Evolutionary conservation across 2,113 vertebrate genomes (phyloP).

Genomic region (Rhynchomys soricoides): DNA sequence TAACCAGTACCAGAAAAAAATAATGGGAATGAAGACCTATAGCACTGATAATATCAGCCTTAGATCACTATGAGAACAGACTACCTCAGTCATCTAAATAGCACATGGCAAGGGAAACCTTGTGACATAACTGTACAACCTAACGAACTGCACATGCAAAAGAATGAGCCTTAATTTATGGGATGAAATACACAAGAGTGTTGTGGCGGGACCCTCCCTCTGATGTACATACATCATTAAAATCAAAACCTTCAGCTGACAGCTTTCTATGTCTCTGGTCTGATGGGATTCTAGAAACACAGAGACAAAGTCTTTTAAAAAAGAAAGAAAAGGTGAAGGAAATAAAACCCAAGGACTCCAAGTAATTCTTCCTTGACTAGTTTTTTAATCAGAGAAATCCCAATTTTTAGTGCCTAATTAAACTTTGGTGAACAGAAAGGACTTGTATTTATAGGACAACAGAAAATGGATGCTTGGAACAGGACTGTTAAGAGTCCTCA

Average conservation of each 20-base stretch:
- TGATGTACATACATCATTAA: neutral
- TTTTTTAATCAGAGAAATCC: neutral
- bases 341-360: neutral
- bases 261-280: neutral
- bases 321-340: neutral
- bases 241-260: neutral
- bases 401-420: neutral
- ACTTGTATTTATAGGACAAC: neutral
- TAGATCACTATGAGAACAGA: neutral
- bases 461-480: neutral
- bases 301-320: neutral
- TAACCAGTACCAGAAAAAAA: neutral
- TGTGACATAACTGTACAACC: neutral
- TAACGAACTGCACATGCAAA: conserved; percentile 48
- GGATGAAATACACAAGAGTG: conserved; percentile 26
- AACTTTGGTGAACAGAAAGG: neutral
- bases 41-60: too few species aligned
- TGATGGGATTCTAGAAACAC: neutral
- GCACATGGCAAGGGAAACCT: neutral
- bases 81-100: neutral
- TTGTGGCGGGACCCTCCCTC: neutral
- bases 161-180: conserved; percentile 52
- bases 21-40: neutral
- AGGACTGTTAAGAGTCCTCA: neutral
- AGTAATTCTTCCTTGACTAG: neutral